Evolutionary conservation across 2,888 invertebrate genomes (phyloP), one percentile per base, ranked within the genome.

Genomic region (Lingula anatina): DNA sequence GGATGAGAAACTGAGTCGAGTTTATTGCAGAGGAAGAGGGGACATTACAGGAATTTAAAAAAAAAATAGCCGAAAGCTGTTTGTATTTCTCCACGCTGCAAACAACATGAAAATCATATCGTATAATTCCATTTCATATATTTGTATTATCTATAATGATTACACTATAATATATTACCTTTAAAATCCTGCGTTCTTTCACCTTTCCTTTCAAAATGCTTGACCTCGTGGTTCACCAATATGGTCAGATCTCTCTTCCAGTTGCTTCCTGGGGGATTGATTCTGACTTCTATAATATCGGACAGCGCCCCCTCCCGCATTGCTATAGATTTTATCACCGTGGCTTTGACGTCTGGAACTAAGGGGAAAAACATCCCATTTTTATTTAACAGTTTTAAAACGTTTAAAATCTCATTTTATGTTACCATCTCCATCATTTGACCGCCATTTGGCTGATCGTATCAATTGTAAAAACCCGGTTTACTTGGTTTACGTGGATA

Each of bases 231-330:
- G 75, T 94, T 87, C 5, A 94, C 94, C 56, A 92, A 84, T 0
- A 96, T 92, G 71, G 95, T 94, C 50, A 95, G 78, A 47, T 88
- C 85, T 77, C 95, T 95, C 46, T 92, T 81, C 91, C 93, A 93
- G 20, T 54, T 50, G 62, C 91, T 88, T 0, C 92, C 86, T 61
- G 90, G 85, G 0, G 93, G 93, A 45, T 95, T 82, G 12, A 90
- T 72, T 27, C 90, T 84, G 4, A 97, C 88, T 81, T 96, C 95
- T 25, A 94, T 86, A 1, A 85, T 83, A 24, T 61, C 60, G 1
- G 87, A 85, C 0, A 91, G 89, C 60, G 86, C 85, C 72, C 91
- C 92, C 45, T 93, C 93, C 49, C 86, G 84, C 25, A 92, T 90
- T 46, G 77, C 76, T 3, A 80, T 59, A 2, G 75, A 75, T 3